Evolutionary conservation across 2,113 vertebrate genomes (phyloP), one percentile per base, ranked within the genome.

Genomic region (Lipotes vexillifer): DNA sequence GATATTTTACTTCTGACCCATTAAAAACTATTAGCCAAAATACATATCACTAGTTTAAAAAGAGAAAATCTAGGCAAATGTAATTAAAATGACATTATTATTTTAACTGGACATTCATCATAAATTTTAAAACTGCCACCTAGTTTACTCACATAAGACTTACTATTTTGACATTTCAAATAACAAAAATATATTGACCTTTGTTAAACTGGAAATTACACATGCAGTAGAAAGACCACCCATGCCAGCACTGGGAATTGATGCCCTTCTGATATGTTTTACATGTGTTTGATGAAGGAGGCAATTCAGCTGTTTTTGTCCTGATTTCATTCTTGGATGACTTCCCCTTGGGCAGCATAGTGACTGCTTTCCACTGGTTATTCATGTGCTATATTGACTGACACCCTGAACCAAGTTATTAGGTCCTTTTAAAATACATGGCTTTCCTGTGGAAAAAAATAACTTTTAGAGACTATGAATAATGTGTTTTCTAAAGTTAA

Each of bases 341-440:
- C 98, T 98, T 99, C 98, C 98, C 98, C 97, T 98, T 98, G 98
- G 98, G 98, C 96, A 68, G 95, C 52, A 82, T 38, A 96, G 95
- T 97, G 97, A 96, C 97, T 82, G 80, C 72, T 98, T 98, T 97
- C 88, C 98, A 98, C 97, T 98, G 98, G 97, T 98, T 98, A 99
- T 98, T 98, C 97, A 98, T 98, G 98, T 97, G 93, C 94, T 90
- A 85, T 98, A 98, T 98, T 98, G 98, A 98, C 98, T 98, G 98
- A 98, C 98, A 98, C 77, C 97, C 80, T 8, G 38, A 96, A 97
- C 97, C 97, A 98, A 98, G 98, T 98, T 98, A 98, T 98, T 98
- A 98, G 97, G 98, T 97, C 95, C 96, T 98, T 98, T 98, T 96
- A 95, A 97, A 98, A 97, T 94, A 98, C 71, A 90, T 66, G 46